Evolutionary conservation across 92 coral and sea anemone species (phyloP).

Genomic region (Zoanthus solanderi): DNA sequence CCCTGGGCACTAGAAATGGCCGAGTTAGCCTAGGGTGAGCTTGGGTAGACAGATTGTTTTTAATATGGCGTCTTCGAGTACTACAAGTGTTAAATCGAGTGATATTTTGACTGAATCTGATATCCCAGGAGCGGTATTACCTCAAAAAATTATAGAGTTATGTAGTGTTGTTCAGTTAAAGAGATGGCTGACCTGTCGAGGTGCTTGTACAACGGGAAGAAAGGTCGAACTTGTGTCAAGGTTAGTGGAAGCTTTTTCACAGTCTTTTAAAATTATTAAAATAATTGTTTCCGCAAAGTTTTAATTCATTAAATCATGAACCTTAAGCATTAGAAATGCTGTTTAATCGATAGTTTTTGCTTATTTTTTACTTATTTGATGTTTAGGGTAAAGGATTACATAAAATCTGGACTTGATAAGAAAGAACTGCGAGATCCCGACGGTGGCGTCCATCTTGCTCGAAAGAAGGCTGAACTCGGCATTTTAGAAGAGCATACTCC

Average conservation of each 20-base stretch:
- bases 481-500: conserved; percentile 47
- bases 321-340: conserved; percentile 32
- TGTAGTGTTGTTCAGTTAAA: conserved; percentile 64
- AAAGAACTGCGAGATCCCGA: conserved; percentile 46
- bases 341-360: conserved; percentile 42
- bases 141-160: conserved; percentile 50
- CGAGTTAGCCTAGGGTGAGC: conserved; percentile 22
- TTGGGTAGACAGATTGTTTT: conserved; percentile 34
- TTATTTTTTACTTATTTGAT: conserved; percentile 29
- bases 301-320: conserved; percentile 21
- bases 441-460: conserved; percentile 34
- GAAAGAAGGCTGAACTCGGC: conserved; percentile 48
- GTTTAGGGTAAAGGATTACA: conserved; percentile 52
- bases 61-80: conserved; percentile 55
- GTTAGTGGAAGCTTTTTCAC: conserved; percentile 47
- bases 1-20: conserved; percentile 14
- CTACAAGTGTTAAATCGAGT: conserved; percentile 36
- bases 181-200: conserved; percentile 59
- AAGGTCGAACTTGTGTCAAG: conserved; percentile 58
- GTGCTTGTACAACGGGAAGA: conserved; percentile 67
- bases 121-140: conserved; percentile 56
- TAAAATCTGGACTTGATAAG: conserved; percentile 49
- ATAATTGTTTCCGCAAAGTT: conserved; percentile 18
- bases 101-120: conserved; percentile 57
- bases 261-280: neutral